Percentiles rank a stretch among this genome's conserved stretches.
Evolutionary conservation across 2,888 invertebrate genomes (phyloP).

Genomic region (Leptothorax acervorum): DNA sequence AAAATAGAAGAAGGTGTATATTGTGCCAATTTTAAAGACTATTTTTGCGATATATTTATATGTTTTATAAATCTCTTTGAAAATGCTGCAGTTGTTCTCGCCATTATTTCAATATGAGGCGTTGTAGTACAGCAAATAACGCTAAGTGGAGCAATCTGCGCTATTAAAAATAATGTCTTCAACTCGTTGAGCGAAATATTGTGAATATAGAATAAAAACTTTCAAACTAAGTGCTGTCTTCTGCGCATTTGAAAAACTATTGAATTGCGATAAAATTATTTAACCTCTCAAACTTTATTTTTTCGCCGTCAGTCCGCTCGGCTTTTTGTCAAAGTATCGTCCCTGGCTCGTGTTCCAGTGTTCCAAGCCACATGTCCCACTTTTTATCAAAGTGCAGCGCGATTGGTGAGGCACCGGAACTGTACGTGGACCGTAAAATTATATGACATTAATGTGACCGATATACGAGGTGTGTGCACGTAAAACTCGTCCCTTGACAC

Average conservation of each 20-base stretch:
- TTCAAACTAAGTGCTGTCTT: slow-evolving; percentile 13
- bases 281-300: slow-evolving; percentile 1
- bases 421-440: slow-evolving; percentile 68
- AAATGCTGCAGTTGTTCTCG: background rate
- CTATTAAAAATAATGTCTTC: slow-evolving; percentile 35
- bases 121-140: background rate
- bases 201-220: slow-evolving; percentile 22
- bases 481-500: slow-evolving; percentile 54
- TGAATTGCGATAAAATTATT: slow-evolving; percentile 24
- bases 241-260: slow-evolving; percentile 20
- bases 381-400: slow-evolving; percentile 49
- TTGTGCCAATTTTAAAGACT: background rate
- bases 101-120: background rate
- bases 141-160: background rate
- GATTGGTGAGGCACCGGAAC: slow-evolving; percentile 34
- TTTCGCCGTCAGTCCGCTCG: background rate
- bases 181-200: background rate
- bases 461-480: slow-evolving; percentile 54
- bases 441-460: slow-evolving; percentile 69
- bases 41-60: background rate
- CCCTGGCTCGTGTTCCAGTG: background rate
- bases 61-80: slow-evolving; percentile 2
- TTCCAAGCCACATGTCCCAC: slow-evolving; percentile 23
- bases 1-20: background rate
- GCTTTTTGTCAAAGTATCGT: slow-evolving; percentile 29